phyloP scores from a whole-genome alignment of 1,140 invertebrate species.

The Drosophila athabasca region DNA sequence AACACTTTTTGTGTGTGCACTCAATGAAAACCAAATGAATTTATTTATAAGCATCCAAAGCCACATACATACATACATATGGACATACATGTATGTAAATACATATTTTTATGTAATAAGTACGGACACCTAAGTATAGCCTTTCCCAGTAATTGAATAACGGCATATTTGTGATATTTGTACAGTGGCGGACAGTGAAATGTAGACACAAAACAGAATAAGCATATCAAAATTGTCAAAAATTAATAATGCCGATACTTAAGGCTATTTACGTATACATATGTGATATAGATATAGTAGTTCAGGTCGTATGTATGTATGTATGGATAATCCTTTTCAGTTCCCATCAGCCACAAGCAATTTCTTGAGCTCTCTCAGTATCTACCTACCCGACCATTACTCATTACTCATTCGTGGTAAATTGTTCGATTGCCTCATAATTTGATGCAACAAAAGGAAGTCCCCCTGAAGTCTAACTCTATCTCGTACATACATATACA shows the following conservation, averaged over 20 bases:
- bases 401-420: constrained; percentile 37
- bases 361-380: background rate
- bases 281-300: no score
- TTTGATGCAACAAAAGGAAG: constrained; percentile 41
- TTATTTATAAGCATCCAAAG: constrained; percentile 29
- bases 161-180: no score
- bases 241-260: no score
- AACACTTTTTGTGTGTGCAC: constrained; percentile 47
- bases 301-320: no score
- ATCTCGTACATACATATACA: constrained; percentile 18
- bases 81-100: background rate
- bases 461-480: background rate
- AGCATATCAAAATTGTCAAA: no score
- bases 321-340: no score
- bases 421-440: constrained; percentile 45
- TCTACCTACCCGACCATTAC: constrained; percentile 14
- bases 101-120: background rate
- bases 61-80: background rate
- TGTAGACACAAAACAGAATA: no score
- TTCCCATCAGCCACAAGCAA: background rate
- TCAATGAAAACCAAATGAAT: constrained; percentile 57
- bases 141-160: no score
- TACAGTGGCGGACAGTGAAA: no score
- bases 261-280: no score
- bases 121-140: no score